A percentile compares a stretch with the other conserved stretches of the same genome.
phyloP scores from a whole-genome alignment of 2,113 vertebrate genomes.

The Tor tambroides region DNA sequence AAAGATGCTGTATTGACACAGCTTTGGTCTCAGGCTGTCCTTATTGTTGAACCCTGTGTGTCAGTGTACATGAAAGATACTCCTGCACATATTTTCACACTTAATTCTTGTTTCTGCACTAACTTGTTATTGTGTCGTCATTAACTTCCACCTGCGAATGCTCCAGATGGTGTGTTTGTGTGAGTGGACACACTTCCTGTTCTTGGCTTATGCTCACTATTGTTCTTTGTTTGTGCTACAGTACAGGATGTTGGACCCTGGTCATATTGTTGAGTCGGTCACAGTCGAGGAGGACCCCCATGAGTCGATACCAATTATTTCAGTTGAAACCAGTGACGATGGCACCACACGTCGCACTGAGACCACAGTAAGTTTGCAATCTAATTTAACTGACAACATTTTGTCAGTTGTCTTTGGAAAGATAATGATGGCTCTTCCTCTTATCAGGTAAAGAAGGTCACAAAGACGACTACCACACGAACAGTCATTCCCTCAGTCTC shows the following conservation, averaged over 20 bases:
- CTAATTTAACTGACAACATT: not conserved
- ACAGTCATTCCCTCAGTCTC: conserved; percentile 83
- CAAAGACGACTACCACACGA: conserved; percentile 89
- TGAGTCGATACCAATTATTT: conserved; percentile 82
- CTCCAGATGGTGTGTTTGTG: conserved; percentile 27
- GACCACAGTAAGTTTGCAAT: conserved; percentile 79
- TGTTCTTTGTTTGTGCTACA: conserved; percentile 58
- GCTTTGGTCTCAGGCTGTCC: not conserved
- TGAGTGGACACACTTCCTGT: conserved; percentile 22
- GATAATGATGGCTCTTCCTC: not conserved
- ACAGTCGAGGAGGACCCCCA: conserved; percentile 87
- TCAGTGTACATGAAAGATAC: not conserved
- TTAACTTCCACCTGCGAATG: not conserved
- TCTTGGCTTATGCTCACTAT: conserved; percentile 29
- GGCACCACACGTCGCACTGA: conserved; percentile 92
- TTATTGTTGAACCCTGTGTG: not conserved
- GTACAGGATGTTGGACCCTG: conserved; percentile 92
- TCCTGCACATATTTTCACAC: not conserved
- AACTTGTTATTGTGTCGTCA: not conserved
- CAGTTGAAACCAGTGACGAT: conserved; percentile 87
- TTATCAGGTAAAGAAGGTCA: conserved; percentile 89
- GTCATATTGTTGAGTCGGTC: conserved; percentile 85
- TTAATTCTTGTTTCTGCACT: not conserved
- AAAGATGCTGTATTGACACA: not conserved
- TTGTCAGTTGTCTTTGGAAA: not conserved